phyloP scores from a whole-genome alignment of 2,797 vertebrate species.

The Crocidura indochinensis region DNA sequence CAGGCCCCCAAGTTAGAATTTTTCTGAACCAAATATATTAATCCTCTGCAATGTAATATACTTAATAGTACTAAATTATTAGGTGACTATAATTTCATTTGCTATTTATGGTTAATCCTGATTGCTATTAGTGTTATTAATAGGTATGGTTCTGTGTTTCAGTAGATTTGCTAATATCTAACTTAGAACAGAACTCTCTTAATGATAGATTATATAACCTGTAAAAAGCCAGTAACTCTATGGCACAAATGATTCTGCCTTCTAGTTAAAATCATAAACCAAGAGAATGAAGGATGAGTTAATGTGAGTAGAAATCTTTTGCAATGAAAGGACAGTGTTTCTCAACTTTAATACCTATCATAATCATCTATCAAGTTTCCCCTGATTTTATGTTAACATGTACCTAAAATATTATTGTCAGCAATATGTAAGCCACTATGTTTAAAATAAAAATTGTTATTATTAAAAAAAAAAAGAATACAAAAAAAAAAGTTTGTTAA shows the following conservation, averaged over 20 bases:
- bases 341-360: slow-evolving; percentile 14
- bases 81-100: slow-evolving; percentile 4
- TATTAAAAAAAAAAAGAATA: too few species aligned
- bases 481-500: not conserved
- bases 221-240: slow-evolving; percentile 15
- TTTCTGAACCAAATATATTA: slow-evolving; percentile 48
- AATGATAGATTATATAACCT: slow-evolving; percentile 44
- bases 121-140: not conserved
- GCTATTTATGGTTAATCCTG: slow-evolving; percentile 32
- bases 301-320: slow-evolving; percentile 29
- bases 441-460: too few species aligned
- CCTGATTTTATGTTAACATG: too few species aligned
- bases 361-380: too few species aligned
- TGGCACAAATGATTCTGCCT: not conserved
- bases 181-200: slow-evolving; percentile 35
- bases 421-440: too few species aligned
- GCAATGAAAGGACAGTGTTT: slow-evolving; percentile 16
- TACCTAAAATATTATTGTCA: too few species aligned
- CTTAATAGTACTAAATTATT: slow-evolving; percentile 16
- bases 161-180: slow-evolving; percentile 26
- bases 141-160: not conserved
- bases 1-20: too few species aligned
- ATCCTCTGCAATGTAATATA: not conserved
- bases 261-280: slow-evolving; percentile 35
- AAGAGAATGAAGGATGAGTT: slow-evolving; percentile 54